Percentiles rank a stretch among this genome's conserved stretches.
phyloP scores from a whole-genome alignment of 1,140 invertebrate genomes.

The Bombus terrestris region DNA sequence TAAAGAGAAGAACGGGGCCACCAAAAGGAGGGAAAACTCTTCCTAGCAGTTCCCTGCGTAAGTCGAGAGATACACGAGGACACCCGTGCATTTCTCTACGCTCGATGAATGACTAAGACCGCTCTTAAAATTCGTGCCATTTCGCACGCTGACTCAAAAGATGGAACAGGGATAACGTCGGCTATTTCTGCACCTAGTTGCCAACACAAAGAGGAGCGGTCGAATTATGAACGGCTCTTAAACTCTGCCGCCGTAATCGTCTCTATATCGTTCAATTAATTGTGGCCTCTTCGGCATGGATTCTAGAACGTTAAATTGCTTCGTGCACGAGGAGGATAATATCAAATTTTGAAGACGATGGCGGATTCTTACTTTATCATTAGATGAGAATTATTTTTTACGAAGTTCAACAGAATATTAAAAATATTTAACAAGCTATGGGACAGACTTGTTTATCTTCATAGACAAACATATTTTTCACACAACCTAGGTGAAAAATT shows the following conservation, averaged over 20 bases:
- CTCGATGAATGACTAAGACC: slow-evolving; percentile 69
- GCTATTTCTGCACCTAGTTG: slow-evolving; percentile 70
- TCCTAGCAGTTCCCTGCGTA: slow-evolving; percentile 21
- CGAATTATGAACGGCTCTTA: slow-evolving; percentile 59
- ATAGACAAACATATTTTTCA: too few species aligned
- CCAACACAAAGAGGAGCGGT: slow-evolving; percentile 70
- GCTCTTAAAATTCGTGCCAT: slow-evolving; percentile 62
- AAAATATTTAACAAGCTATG: too few species aligned
- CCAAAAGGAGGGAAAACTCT: slow-evolving; percentile 8
- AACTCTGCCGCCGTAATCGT: slow-evolving; percentile 41
- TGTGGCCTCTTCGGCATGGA: slow-evolving; percentile 25
- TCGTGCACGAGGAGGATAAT: background rate
- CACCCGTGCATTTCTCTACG: slow-evolving; percentile 1
- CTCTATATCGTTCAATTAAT: slow-evolving; percentile 68
- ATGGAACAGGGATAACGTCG: slow-evolving; percentile 58
- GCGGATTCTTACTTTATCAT: background rate
- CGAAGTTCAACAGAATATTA: background rate
- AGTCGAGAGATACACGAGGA: slow-evolving; percentile 8
- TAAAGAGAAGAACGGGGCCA: slow-evolving; percentile 48
- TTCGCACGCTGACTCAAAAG: slow-evolving; percentile 64
- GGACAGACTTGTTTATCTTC: too few species aligned
- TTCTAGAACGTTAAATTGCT: background rate
- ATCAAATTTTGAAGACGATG: background rate
- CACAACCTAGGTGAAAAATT: background rate
- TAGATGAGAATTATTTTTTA: background rate